phyloP scores from a whole-genome alignment of 2,888 invertebrate species.

The Eilema sororculum region DNA sequence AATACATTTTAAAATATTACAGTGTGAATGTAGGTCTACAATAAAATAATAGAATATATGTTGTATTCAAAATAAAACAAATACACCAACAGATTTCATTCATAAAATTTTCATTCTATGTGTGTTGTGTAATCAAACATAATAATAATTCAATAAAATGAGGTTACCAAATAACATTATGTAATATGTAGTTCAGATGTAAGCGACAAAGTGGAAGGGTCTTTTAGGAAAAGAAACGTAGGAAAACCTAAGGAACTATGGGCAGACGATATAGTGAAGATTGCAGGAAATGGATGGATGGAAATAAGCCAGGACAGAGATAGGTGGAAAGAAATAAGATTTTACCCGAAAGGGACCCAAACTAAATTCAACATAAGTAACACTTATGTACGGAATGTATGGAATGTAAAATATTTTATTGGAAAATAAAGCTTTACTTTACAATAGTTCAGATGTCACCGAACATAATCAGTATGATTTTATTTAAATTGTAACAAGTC shows the following conservation, averaged over 20 bases:
- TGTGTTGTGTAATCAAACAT: constrained; percentile 74
- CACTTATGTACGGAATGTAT: no score
- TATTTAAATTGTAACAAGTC: constrained; percentile 35
- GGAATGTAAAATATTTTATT: no score
- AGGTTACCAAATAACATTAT: constrained; percentile 65
- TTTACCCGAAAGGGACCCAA: no score
- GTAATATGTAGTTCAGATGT: constrained; percentile 61
- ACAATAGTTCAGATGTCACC: constrained; percentile 59
- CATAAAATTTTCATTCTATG: constrained; percentile 70
- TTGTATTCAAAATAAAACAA: constrained; percentile 65
- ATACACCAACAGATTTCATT: constrained; percentile 69
- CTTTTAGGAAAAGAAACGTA: no score
- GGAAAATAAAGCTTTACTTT: no score
- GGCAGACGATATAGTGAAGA: no score
- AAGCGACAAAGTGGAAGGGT: no score
- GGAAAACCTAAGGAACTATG: no score
- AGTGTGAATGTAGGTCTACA: constrained; percentile 71
- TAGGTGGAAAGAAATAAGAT: no score
- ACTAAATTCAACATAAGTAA: no score
- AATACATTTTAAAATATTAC: constrained; percentile 60
- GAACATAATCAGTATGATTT: constrained; percentile 56
- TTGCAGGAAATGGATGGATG: no score
- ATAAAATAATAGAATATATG: constrained; percentile 68
- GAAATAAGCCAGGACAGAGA: no score
- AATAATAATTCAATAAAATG: constrained; percentile 52